Conservation (phyloP, 1,140 invertebrate genomes). For the Schmidtea mediterranea region DNA sequence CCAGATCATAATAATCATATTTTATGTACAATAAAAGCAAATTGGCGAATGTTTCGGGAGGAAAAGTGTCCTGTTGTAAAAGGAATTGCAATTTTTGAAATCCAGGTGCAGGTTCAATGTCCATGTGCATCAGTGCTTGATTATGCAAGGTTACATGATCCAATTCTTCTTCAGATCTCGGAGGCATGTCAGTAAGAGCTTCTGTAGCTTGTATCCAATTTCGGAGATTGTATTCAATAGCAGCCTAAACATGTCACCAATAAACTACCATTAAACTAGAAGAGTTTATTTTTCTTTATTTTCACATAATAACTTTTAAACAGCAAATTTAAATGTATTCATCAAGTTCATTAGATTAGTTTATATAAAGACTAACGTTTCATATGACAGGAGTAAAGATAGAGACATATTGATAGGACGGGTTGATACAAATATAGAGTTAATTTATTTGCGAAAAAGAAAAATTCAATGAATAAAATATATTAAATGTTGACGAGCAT, state of each 20-base stretch:
- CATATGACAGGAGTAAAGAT: too few relatives aligned
- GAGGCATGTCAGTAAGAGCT: slow-evolving; percentile 87
- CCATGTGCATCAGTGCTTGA: slow-evolving; percentile 77
- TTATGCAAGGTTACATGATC: slow-evolving; percentile 94
- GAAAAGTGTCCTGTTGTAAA: slow-evolving; percentile 66
- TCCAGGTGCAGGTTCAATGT: slow-evolving; percentile 56
- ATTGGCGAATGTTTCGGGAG: slow-evolving; percentile 88
- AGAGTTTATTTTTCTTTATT: too few relatives aligned
- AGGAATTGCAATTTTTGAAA: slow-evolving; percentile 91
- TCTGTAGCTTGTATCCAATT: slow-evolving; percentile 50
- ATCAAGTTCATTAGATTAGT: too few relatives aligned
- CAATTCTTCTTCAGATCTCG: slow-evolving; percentile 68
- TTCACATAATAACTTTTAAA: too few relatives aligned
- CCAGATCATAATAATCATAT: slow-evolving; percentile 79
- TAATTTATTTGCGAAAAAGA: too few relatives aligned
- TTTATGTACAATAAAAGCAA: slow-evolving; percentile 71
- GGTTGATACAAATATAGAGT: too few relatives aligned
- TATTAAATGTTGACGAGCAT: too few relatives aligned
- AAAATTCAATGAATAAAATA: too few relatives aligned
- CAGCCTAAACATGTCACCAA: slow-evolving; percentile 18
- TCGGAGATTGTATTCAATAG: slow-evolving; percentile 72
- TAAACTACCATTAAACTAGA: too few relatives aligned
- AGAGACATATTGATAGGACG: too few relatives aligned
- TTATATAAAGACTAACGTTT: too few relatives aligned
- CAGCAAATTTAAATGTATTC: too few relatives aligned